Evolutionary conservation across 2,797 vertebrate genomes (phyloP).

Genomic region (Microcaecilia unicolor): DNA sequence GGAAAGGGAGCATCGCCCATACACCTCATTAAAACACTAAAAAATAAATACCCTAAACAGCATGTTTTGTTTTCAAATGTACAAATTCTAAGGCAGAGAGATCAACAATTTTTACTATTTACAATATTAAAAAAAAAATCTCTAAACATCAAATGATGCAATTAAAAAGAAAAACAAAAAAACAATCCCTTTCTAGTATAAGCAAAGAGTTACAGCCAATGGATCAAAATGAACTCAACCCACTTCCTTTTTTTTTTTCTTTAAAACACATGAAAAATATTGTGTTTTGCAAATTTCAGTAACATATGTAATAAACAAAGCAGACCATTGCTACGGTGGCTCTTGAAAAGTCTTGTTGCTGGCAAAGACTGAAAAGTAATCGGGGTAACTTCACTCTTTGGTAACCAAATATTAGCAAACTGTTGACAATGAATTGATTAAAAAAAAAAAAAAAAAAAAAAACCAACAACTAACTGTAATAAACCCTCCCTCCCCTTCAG

Average conservation of each 20-base stretch:
- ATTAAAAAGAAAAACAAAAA: slow-evolving; percentile 45
- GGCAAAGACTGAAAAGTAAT: slow-evolving; percentile 45
- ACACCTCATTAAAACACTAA: no score
- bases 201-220: slow-evolving; percentile 31
- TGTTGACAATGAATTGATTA: slow-evolving; percentile 55
- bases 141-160: slow-evolving; percentile 52
- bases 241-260: slow-evolving; percentile 47
- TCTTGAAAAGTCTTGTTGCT: slow-evolving; percentile 44
- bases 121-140: slow-evolving; percentile 77
- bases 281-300: slow-evolving; percentile 35
- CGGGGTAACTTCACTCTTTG: slow-evolving; percentile 75
- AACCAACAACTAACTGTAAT: slow-evolving; percentile 28
- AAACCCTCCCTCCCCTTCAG: slow-evolving; percentile 29
- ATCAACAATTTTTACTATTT: slow-evolving; percentile 68
- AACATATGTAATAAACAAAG: slow-evolving; percentile 41
- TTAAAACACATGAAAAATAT: slow-evolving; percentile 44
- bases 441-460: no score
- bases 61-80: slow-evolving; percentile 49
- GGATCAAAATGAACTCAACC: slow-evolving; percentile 35
- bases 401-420: slow-evolving; percentile 71
- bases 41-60: slow-evolving; percentile 55
- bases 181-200: slow-evolving; percentile 34
- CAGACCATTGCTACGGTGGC: slow-evolving; percentile 27
- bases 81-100: slow-evolving; percentile 65
- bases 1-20: no score